A percentile compares a stretch with the other conserved stretches of the same genome.
These are phyloP conservation scores for Trididemnum miniatum DNA, from an alignment of 23 tunicate species.

Conservation along the genomic window DNA sequence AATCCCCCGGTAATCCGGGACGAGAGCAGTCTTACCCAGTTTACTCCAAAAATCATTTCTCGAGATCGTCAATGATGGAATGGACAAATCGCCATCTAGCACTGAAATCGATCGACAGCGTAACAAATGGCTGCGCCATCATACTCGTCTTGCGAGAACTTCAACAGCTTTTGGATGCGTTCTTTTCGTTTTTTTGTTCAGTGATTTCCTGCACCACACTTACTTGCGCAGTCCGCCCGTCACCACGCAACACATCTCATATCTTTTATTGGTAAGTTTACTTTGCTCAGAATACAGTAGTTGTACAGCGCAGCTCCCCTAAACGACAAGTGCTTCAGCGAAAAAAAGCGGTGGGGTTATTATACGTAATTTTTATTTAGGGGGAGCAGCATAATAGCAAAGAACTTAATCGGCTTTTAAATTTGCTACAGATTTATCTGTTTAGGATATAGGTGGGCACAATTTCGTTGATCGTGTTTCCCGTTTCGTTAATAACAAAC, in stretches of 20 bases:
- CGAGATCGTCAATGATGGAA: slow-evolving; percentile 41
- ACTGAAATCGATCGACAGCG: not conserved
- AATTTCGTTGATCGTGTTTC: too few relatives aligned
- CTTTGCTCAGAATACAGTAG: too few relatives aligned
- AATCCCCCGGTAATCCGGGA: not conserved
- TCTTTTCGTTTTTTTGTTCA: slow-evolving; percentile 26
- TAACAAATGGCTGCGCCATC: slow-evolving; percentile 7
- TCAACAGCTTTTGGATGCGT: not conserved
- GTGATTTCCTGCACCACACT: slow-evolving; percentile 48
- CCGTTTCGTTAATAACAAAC: too few relatives aligned
- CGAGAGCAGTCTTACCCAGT: not conserved
- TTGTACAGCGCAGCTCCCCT: too few relatives aligned
- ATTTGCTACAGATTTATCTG: too few relatives aligned
- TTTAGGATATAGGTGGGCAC: too few relatives aligned
- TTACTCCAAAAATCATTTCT: not conserved
- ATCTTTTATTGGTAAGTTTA: slow-evolving; percentile 68
- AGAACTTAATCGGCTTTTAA: too few relatives aligned
- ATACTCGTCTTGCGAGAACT: not conserved
- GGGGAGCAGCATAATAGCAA: too few relatives aligned
- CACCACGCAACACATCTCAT: slow-evolving; percentile 65
- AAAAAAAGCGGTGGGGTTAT: too few relatives aligned
- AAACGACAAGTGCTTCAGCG: too few relatives aligned
- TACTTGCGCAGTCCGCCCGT: slow-evolving; percentile 31
- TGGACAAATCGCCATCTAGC: slow-evolving; percentile 40
- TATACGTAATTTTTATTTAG: too few relatives aligned